phyloP scores from a whole-genome alignment of 2,888 invertebrate species.

The Orgyia antiqua region DNA sequence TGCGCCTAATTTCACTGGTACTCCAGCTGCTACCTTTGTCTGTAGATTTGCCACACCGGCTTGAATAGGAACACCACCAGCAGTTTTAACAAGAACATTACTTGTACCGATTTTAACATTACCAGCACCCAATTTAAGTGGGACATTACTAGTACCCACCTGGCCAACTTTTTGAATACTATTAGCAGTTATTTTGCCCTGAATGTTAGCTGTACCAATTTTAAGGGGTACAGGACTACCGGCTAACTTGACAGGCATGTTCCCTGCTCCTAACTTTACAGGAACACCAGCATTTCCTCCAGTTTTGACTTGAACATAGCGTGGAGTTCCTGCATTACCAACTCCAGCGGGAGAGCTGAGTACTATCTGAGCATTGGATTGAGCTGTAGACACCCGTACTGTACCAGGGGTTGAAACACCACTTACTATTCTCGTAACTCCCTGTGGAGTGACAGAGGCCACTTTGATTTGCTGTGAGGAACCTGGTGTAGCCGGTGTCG shows the following conservation, averaged over 20 bases:
- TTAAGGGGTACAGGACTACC: slow-evolving; percentile 60
- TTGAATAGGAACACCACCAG: slow-evolving; percentile 58
- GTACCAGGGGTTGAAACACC: slow-evolving; percentile 54
- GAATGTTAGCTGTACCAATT: slow-evolving; percentile 59
- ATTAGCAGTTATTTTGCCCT: slow-evolving; percentile 55
- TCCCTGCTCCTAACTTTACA: slow-evolving; percentile 57
- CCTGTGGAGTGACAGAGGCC: slow-evolving; percentile 61
- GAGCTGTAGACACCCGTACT: slow-evolving; percentile 60
- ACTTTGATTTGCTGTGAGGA: slow-evolving; percentile 66
- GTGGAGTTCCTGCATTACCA: slow-evolving; percentile 49
- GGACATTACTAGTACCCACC: slow-evolving; percentile 38
- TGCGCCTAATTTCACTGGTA: slow-evolving; percentile 64
- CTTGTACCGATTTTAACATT: slow-evolving; percentile 70
- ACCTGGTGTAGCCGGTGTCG: slow-evolving; percentile 44
- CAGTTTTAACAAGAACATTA: slow-evolving; percentile 66
- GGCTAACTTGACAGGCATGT: slow-evolving; percentile 59
- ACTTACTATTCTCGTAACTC: slow-evolving; percentile 64
- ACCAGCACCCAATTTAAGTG: slow-evolving; percentile 62
- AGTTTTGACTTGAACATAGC: slow-evolving; percentile 67
- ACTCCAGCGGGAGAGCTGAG: slow-evolving; percentile 43
- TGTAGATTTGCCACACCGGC: slow-evolving; percentile 52
- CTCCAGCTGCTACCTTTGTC: slow-evolving; percentile 48
- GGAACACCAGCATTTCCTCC: slow-evolving; percentile 49
- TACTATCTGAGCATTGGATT: slow-evolving; percentile 59
- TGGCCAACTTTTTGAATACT: slow-evolving; percentile 56